Conservation (phyloP, 2,888 invertebrate genomes). For the Eurytoma californica region DNA sequence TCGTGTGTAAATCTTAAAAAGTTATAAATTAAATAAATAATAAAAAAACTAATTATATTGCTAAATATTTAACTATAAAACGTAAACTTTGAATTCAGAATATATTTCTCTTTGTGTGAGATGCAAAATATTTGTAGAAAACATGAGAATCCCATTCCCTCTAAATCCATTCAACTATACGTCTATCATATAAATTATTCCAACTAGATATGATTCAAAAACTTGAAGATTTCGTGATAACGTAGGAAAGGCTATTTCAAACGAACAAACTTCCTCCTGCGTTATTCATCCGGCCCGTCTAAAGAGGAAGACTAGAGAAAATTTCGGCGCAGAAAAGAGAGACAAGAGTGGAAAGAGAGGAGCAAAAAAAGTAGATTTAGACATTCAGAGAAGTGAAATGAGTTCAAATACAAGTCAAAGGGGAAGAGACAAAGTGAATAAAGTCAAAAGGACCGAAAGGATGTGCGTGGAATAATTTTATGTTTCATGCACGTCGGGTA, state of each 20-base stretch:
- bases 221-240: background rate
- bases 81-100: background rate
- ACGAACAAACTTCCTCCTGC: background rate
- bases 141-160: background rate
- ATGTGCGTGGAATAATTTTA: background rate
- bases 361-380: constrained; percentile 10
- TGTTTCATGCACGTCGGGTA: constrained; percentile 2
- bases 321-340: constrained; percentile 1
- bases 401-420: constrained; percentile 8
- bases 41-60: background rate
- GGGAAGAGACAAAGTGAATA: constrained; percentile 4
- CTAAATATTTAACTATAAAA: constrained; percentile 1
- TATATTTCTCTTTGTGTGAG: no score
- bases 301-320: constrained; percentile 4
- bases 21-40: constrained; percentile 18
- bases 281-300: constrained; percentile 15
- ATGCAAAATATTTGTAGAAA: constrained; percentile 2
- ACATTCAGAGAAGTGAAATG: constrained; percentile 16
- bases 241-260: constrained; percentile 5
- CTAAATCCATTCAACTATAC: constrained; percentile 19
- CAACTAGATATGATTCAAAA: constrained; percentile 1
- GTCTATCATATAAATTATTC: constrained; percentile 1
- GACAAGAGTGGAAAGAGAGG: background rate
- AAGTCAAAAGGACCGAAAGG: background rate
- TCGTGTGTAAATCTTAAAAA: background rate